Percentiles rank a stretch among this genome's conserved stretches.
phyloP scores from a whole-genome alignment of 1,140 invertebrate species.

The Heliconius hermathena region DNA sequence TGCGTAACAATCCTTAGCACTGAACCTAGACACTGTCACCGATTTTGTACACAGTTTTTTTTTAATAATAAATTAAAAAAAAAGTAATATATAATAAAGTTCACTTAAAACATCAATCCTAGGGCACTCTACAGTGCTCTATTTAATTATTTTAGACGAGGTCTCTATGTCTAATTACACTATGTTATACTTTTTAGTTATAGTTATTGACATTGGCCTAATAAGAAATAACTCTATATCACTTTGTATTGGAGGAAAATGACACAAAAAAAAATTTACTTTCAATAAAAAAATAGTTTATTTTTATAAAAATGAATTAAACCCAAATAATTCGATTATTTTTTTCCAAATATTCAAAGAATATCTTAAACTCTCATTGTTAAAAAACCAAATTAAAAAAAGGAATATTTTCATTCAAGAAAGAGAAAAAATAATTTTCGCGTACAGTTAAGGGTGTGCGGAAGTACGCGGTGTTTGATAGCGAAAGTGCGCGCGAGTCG shows the following conservation, averaged over 20 bases:
- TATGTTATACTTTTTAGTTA: not conserved
- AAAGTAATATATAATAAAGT: not conserved
- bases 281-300: not conserved
- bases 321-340: not conserved
- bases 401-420: not conserved
- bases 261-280: not conserved
- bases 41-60: not conserved
- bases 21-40: conserved; percentile 34
- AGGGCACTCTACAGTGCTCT: not conserved
- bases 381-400: not conserved
- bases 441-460: conserved; percentile 40
- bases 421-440: not conserved
- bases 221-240: not conserved
- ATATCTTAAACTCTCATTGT: not conserved
- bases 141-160: not conserved
- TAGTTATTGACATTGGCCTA: not conserved
- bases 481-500: conserved; percentile 75
- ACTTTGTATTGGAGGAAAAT: not conserved
- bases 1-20: conserved; percentile 40
- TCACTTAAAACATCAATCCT: not conserved
- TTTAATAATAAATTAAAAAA: no score
- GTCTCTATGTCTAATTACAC: not conserved
- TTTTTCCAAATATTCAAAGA: not conserved
- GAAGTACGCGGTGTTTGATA: conserved; percentile 54
- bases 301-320: not conserved